These are phyloP conservation scores for Pseudomyrmex gracilis DNA, from an alignment of 1,140 invertebrate species.

Conservation along the genomic window DNA sequence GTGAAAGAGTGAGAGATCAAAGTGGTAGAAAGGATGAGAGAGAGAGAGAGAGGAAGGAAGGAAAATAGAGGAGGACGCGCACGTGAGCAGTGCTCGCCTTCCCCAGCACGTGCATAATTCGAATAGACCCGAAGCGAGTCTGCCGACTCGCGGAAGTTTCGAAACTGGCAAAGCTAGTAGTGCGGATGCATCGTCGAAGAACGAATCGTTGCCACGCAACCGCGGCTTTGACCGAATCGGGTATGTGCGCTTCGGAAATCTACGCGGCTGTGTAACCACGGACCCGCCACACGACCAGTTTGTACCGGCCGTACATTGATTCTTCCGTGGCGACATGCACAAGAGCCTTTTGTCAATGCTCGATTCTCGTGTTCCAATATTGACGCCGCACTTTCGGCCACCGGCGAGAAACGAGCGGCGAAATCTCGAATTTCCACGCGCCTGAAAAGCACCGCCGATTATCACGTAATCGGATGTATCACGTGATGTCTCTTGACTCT, in stretches of 20 bases:
- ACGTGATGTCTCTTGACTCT: not conserved
- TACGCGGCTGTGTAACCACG: not conserved
- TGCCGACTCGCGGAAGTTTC: constrained; percentile 28
- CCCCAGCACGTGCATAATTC: constrained; percentile 22
- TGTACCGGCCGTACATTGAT: constrained; percentile 17
- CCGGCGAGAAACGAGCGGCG: not conserved
- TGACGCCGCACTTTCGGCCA: constrained; percentile 36
- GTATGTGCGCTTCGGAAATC: constrained; percentile 19
- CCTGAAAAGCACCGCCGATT: constrained; percentile 42
- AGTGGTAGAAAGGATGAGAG: no score
- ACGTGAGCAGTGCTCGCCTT: not conserved
- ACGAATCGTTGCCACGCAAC: constrained; percentile 55
- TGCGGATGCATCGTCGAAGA: constrained; percentile 23
- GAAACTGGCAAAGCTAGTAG: not conserved
- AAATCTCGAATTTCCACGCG: constrained; percentile 30
- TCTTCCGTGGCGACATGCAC: constrained; percentile 11
- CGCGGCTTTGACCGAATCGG: constrained; percentile 46
- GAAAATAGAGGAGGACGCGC: no score
- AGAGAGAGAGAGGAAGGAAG: no score
- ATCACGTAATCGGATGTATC: constrained; percentile 40
- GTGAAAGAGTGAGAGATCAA: no score
- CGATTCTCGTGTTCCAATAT: constrained; percentile 56
- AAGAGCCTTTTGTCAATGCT: constrained; percentile 43
- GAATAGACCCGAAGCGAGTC: constrained; percentile 6
- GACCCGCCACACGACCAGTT: not conserved